Conservation (phyloP, 2,797 vertebrate species). For the Alcedo atthis region DNA sequence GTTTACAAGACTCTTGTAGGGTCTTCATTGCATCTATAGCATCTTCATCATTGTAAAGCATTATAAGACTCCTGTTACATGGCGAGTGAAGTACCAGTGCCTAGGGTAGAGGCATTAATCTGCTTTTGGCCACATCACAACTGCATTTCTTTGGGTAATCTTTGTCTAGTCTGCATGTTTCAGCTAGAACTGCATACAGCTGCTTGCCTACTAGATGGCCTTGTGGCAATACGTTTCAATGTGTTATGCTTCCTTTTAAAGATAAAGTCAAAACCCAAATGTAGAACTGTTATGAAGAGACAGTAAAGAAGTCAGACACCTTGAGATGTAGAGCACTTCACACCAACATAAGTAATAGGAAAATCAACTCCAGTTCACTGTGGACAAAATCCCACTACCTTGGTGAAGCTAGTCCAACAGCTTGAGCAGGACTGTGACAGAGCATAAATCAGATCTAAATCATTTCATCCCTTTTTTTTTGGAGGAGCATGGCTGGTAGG, state of each 20-base stretch:
- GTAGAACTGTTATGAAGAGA: neutral
- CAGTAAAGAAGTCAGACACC: neutral
- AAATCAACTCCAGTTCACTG: constrained; percentile 40
- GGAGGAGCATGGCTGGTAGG: neutral
- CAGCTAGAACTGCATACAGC: neutral
- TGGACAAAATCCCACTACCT: constrained; percentile 24
- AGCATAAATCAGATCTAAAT: constrained; percentile 60
- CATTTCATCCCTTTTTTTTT: constrained; percentile 58
- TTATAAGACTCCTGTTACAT: neutral
- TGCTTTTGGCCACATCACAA: neutral
- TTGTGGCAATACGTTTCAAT: neutral
- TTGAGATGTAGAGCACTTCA: neutral
- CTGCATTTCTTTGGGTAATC: neutral
- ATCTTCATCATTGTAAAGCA: neutral
- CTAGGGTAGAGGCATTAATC: neutral
- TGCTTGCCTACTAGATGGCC: neutral
- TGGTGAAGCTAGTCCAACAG: constrained; percentile 17
- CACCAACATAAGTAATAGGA: neutral
- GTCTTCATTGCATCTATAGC: neutral
- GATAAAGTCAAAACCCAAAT: neutral
- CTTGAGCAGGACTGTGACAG: constrained; percentile 5
- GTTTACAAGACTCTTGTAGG: neutral
- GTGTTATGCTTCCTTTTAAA: neutral
- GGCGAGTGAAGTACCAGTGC: neutral
- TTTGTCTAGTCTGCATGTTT: neutral